Evolutionary conservation across 1,140 invertebrate genomes (phyloP), one percentile per base, ranked within the genome.

Genomic region (Lordiphosa mommai): DNA sequence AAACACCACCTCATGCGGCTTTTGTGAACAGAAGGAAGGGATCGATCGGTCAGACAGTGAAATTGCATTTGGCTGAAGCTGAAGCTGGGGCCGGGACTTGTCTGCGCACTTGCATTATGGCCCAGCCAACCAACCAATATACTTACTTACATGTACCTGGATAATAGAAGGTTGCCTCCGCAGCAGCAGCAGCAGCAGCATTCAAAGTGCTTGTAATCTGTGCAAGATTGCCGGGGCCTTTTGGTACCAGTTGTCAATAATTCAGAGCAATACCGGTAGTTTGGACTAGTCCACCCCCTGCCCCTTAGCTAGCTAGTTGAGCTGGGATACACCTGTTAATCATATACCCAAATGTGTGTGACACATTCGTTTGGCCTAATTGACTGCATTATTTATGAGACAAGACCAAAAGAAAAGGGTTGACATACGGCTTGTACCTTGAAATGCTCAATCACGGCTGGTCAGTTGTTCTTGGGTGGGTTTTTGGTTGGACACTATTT

Each of bases 191-290:
- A 32, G 20, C 34, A 60, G 32, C 66, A 44, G 38, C 67, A 70
- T 52, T 50, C 60, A 53, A 33, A 64, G 61, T 74, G 64, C 71
- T 74, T 49, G 57, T 76, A 76, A 76, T 76, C 72, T 76, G 61
- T 59, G 53, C 56, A 36, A 71, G 72, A 76, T 76, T 76, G 72
- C 69, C 70, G 66, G 20, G 20, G 20, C 59, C 67, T 72, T 65
- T 72, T 65, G 69, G 73, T 43, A 72, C 69, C 72, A 76, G 72
- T 77, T 76, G 72, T 76, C 72, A 76, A 76, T 76, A 76, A 76
- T 76, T 76, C 72, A 76, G 61, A 40, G 36, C 72, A 77, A 72
- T 77, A 65, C 67, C 72, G 67, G 50, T 73, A 49, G 52, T 58
- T 72, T 53, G 10, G 27, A 20, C 17, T 4, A 17, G 16, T 5